These are phyloP conservation scores for Drosophila testacea DNA, from an alignment of 2,888 invertebrate species.

Conservation along the genomic window DNA sequence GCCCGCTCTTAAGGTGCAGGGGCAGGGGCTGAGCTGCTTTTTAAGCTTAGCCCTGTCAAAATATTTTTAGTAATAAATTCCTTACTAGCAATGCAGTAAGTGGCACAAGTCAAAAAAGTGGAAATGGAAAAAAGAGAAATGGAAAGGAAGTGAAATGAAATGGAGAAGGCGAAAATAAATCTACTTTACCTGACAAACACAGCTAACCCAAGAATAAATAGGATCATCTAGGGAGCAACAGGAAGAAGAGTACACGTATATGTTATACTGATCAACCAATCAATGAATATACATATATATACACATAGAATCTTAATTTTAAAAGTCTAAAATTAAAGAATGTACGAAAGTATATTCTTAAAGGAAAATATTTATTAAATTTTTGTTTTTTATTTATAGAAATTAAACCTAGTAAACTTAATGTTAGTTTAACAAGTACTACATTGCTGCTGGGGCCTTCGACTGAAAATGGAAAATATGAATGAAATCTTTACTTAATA, in stretches of 20 bases:
- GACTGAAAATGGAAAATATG: too few species aligned
- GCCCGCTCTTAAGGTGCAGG: constrained; percentile 18
- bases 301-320: too few species aligned
- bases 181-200: constrained; percentile 19
- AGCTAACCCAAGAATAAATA: constrained; percentile 20
- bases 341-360: too few species aligned
- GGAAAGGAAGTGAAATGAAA: constrained; percentile 58
- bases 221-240: constrained; percentile 6
- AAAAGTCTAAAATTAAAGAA: too few species aligned
- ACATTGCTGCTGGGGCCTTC: too few species aligned
- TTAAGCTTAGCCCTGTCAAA: constrained; percentile 82
- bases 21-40: constrained; percentile 52
- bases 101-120: constrained; percentile 31
- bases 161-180: constrained; percentile 55
- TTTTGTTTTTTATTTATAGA: too few species aligned
- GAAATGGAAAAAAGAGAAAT: constrained; percentile 40
- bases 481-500: too few species aligned
- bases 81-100: constrained; percentile 53
- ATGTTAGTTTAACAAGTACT: too few species aligned
- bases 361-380: not conserved
- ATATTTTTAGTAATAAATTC: constrained; percentile 82
- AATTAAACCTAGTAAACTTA: too few species aligned
- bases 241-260: not conserved
- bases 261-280: not conserved
- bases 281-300: not conserved